Evolutionary conservation across 2,797 vertebrate species (phyloP).

Genomic region (Gouania willdenowi): DNA sequence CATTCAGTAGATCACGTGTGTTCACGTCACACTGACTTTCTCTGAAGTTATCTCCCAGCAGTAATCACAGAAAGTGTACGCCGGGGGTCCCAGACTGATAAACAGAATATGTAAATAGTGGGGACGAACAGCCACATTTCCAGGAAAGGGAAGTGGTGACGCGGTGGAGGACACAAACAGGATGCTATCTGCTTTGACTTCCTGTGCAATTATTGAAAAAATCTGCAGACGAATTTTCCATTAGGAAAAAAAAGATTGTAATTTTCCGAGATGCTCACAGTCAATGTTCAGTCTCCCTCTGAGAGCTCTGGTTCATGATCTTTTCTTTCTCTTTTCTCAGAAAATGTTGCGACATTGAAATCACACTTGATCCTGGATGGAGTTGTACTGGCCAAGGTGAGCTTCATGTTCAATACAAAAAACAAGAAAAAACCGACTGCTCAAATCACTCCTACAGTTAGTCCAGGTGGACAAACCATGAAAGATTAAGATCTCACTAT

Average conservation of each 20-base stretch:
- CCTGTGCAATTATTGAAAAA: slow-evolving; percentile 71
- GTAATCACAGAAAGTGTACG: slow-evolving; percentile 7
- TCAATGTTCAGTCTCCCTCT: too few relatives aligned
- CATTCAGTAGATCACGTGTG: too few relatives aligned
- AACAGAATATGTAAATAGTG: slow-evolving; percentile 59
- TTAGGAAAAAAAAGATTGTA: slow-evolving; percentile 5
- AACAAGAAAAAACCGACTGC: too few relatives aligned
- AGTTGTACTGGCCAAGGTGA: slow-evolving; percentile 64
- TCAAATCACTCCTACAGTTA: neutral
- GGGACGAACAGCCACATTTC: slow-evolving; percentile 66
- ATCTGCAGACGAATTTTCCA: slow-evolving; percentile 61
- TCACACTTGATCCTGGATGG: slow-evolving; percentile 50
- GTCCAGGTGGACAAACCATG: neutral
- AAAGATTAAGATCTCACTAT: slow-evolving; percentile 1
- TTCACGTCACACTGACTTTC: too few relatives aligned
- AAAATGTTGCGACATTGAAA: slow-evolving; percentile 52
- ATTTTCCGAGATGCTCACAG: slow-evolving; percentile 2
- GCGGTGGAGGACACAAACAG: slow-evolving; percentile 76
- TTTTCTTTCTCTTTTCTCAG: slow-evolving; percentile 44
- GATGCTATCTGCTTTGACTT: slow-evolving; percentile 74
- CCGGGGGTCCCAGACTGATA: slow-evolving; percentile 23
- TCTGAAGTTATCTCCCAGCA: too few relatives aligned
- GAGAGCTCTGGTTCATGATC: slow-evolving; percentile 8
- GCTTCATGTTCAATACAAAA: too few relatives aligned
- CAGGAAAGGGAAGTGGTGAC: slow-evolving; percentile 78